Base-by-base conservation (phyloP, 37 sponge, comb jelly and placozoan genomes). In the Crambe crambe region DNA sequence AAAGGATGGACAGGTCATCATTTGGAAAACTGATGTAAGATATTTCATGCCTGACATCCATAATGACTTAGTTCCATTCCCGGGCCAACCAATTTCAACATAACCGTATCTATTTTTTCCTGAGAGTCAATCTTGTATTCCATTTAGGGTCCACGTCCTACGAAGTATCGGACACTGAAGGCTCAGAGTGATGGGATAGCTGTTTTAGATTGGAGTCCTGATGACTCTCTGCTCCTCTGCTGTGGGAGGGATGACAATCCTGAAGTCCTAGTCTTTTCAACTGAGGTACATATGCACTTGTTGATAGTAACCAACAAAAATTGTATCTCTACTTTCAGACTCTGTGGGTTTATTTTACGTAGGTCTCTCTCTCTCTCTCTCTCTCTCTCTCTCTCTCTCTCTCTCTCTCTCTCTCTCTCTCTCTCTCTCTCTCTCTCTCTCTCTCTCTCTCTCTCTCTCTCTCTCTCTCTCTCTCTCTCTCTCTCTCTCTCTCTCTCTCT, bases 171-270 rank as follows among this genome's bases (percentile, higher is more conserved):
- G 58, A 31, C 62, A 42, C 37, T 94, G 40, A 90, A 87, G 65
- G 85, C 62, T 0, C 91, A 83, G 35, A 37, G 43, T 34, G 81
- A 81, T 32, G 92, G 94, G 21, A 86, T 98, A 22, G 92, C 93
- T 1, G 78, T 42, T 77, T 54, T 98, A 47, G 60, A 86, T 21
- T 98, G 99, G 99, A 91, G 92, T 42, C 99, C 96, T 30, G 92
- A 98, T 70, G 99, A 98, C 89, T 68, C 76, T 1, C 73, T 89
- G 65, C 69, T 98, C 37, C 68, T 93, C 9, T 75, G 69, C 23
- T 96, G 99, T 88, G 99, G 99, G 30, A 80, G 70, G 10, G 98
- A 95, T 70, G 93, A 92, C 30, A 86, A 85, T 67, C 75, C 93
- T 32, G 95, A 90, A 58, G 88, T 75, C 31, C 67, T 92, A 22